Evolutionary conservation across 2,888 invertebrate species (phyloP), one percentile per base, ranked within the genome.

Genomic region (Mythimna albipuncta): DNA sequence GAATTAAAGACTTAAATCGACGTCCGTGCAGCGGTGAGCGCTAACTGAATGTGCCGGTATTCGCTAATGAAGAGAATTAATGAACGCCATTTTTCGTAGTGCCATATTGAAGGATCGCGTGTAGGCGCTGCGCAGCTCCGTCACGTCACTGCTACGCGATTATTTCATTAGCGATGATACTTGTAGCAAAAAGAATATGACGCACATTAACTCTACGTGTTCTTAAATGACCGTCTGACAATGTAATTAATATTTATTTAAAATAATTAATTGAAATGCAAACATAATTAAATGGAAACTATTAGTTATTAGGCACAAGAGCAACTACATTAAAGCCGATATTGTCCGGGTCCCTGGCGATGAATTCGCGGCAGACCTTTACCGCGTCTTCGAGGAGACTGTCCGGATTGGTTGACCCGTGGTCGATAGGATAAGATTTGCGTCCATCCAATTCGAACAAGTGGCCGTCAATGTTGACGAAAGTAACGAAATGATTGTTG

Each of bases 261-360:
- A 79, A 66, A 73, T 65, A 83, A 82, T 62, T 32, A 76, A 85
- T 77, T 75, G 57, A 80, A 74, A 81, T 75, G 67, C 67, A 75
- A 67, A 71, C 77, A 72, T 75, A 80, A 75, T 79, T 72, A 67
- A 72, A 77, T 73, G 55, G 57, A 16, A 77, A 77, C 63, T 81
- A 84, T 89, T 88, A 93, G 71, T 91, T 87, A 69, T 96, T 90
- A 59, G 97, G 97, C 75, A 97, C 97, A 64, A 99, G 96, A 63
- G 99, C 99, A 90, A 99, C 97, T 66, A 99, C 97, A 69, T 98
- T 98, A 91, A 99, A 99, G 87, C 98, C 98, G 73, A 99, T 96
- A 90, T 99, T 98, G 68, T 98, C 97, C 0, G 99, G 98, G 93
- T 99, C 98, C 72, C 98, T 97, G 62, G 97, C 97, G 96, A 99